Evolutionary conservation across 1,140 invertebrate species (phyloP).

Genomic region (Drosophila littoralis): DNA sequence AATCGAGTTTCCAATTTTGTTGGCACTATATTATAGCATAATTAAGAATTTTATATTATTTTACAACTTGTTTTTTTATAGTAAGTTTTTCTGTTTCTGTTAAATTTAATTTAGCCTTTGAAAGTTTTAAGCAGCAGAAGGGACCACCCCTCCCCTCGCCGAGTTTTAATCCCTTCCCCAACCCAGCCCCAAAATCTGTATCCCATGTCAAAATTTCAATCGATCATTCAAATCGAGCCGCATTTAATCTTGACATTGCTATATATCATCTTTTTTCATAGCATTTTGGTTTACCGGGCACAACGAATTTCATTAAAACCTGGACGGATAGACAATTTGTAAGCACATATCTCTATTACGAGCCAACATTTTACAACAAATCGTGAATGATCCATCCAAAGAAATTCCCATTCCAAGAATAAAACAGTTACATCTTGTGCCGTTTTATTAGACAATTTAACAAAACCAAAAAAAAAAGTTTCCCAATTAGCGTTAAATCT

Average conservation of each 20-base stretch:
- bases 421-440: slow-evolving; percentile 48
- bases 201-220: slow-evolving; percentile 33
- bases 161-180: background rate
- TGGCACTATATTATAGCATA: slow-evolving; percentile 14
- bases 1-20: slow-evolving; percentile 23
- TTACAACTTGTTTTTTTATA: background rate
- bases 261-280: slow-evolving; percentile 81
- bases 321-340: slow-evolving; percentile 82
- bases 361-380: slow-evolving; percentile 35
- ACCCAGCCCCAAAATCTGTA: background rate
- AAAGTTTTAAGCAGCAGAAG: slow-evolving; percentile 17
- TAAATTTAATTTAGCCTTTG: slow-evolving; percentile 17
- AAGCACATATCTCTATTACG: slow-evolving; percentile 76
- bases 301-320: slow-evolving; percentile 82
- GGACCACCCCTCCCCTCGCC: background rate
- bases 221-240: slow-evolving; percentile 45
- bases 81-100: slow-evolving; percentile 8
- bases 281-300: slow-evolving; percentile 83
- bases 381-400: slow-evolving; percentile 52
- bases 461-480: background rate
- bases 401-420: slow-evolving; percentile 34
- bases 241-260: slow-evolving; percentile 71
- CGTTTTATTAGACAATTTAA: slow-evolving; percentile 47
- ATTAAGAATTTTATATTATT: slow-evolving; percentile 3
- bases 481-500: slow-evolving; percentile 11